Percentiles rank a stretch among this genome's conserved stretches.
Evolutionary conservation across 1,140 invertebrate species (phyloP).

Genomic region (Delia radicum): DNA sequence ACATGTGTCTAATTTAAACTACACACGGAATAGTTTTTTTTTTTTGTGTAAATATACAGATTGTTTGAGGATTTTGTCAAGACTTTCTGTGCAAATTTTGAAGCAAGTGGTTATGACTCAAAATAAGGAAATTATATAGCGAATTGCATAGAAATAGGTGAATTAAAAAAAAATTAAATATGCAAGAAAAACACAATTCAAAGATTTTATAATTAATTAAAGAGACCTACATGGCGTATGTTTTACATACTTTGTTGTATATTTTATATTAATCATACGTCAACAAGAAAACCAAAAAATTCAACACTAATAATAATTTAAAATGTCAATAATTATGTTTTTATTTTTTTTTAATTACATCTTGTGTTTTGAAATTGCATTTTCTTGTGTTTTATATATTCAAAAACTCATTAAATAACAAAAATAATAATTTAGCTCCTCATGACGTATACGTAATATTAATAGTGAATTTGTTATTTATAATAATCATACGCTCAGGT

Average conservation of each 20-base stretch:
- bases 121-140: not conserved
- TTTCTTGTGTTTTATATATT: too few relatives aligned
- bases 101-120: constrained; percentile 16
- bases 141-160: not conserved
- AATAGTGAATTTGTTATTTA: not conserved
- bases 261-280: not conserved
- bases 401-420: too few relatives aligned
- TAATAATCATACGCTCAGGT: not conserved
- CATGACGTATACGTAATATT: too few relatives aligned
- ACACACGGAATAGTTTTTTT: not conserved
- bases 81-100: not conserved
- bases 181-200: not conserved
- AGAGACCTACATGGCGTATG: not conserved
- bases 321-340: too few relatives aligned
- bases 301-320: too few relatives aligned
- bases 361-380: too few relatives aligned
- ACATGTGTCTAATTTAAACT: constrained; percentile 11
- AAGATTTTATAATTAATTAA: not conserved
- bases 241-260: not conserved
- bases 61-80: not conserved
- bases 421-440: too few relatives aligned
- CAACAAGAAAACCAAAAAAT: too few relatives aligned
- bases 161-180: not conserved
- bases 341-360: too few relatives aligned
- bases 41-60: not conserved